Percentiles rank a stretch among this genome's conserved stretches.
phyloP scores from a whole-genome alignment of 2,888 invertebrate genomes.

The Apodemia duryi region DNA sequence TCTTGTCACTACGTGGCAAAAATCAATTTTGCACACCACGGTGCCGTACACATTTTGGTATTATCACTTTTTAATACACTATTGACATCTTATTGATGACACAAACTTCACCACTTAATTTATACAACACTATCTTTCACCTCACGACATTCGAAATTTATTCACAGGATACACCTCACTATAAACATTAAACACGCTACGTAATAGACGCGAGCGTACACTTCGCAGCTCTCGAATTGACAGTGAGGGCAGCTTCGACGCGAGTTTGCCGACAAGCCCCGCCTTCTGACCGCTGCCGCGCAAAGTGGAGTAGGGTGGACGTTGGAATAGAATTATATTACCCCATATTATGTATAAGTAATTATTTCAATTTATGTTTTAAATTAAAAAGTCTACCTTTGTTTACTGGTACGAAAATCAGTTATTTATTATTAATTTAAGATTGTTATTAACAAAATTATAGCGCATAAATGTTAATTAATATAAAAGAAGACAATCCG shows the following conservation, averaged over 20 bases:
- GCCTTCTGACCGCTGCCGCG: constrained; percentile 80
- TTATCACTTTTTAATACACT: constrained; percentile 61
- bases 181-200: constrained; percentile 63
- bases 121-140: constrained; percentile 70
- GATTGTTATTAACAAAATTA: not conserved
- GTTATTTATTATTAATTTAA: no score
- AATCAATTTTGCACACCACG: constrained; percentile 76
- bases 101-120: constrained; percentile 58
- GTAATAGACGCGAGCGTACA: constrained; percentile 75
- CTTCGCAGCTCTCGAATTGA: constrained; percentile 78
- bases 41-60: constrained; percentile 75
- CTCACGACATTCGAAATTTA: constrained; percentile 74
- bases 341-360: constrained; percentile 1
- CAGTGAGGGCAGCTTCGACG: constrained; percentile 75
- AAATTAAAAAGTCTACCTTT: constrained; percentile 9
- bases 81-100: constrained; percentile 62
- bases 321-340: constrained; percentile 30
- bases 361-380: not conserved
- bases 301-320: constrained; percentile 73
- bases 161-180: constrained; percentile 75
- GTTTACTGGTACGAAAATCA: not conserved
- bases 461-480: not conserved
- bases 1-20: constrained; percentile 81
- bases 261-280: constrained; percentile 79
- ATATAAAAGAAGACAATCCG: not conserved